Conservation (phyloP, 2,888 invertebrate genomes). For the Meta bourneti region DNA sequence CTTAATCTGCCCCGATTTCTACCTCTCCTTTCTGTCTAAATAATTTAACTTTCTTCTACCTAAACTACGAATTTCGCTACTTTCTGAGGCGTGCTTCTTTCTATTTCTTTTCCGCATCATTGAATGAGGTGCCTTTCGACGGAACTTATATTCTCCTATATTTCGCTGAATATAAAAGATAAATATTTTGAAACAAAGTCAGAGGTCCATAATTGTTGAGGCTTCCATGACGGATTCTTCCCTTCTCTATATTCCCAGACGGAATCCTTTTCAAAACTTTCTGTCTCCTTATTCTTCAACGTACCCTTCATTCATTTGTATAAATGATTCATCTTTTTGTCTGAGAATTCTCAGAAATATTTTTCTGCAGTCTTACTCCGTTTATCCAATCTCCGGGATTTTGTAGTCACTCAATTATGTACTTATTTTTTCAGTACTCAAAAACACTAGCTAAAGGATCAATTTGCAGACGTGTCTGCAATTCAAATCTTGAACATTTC, state of each 20-base stretch:
- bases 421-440: no score
- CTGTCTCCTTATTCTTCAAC: background rate
- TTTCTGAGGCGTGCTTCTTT: conserved; percentile 11
- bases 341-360: no score
- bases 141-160: background rate
- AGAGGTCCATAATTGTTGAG: background rate
- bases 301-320: no score
- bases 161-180: background rate
- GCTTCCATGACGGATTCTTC: background rate
- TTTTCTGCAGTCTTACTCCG: no score
- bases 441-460: no score
- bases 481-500: no score
- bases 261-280: background rate
- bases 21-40: background rate
- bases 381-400: no score
- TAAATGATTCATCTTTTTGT: no score
- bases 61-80: background rate
- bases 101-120: background rate
- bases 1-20: background rate
- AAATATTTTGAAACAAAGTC: background rate
- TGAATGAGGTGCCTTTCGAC: no score
- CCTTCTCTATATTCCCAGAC: conserved; percentile 3
- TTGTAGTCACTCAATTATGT: no score
- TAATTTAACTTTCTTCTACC: background rate
- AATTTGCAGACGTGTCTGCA: no score